Percentiles rank a stretch among this genome's conserved stretches.
Conservation (phyloP, 2,797 vertebrate species). For the Tenualosa ilisha region DNA sequence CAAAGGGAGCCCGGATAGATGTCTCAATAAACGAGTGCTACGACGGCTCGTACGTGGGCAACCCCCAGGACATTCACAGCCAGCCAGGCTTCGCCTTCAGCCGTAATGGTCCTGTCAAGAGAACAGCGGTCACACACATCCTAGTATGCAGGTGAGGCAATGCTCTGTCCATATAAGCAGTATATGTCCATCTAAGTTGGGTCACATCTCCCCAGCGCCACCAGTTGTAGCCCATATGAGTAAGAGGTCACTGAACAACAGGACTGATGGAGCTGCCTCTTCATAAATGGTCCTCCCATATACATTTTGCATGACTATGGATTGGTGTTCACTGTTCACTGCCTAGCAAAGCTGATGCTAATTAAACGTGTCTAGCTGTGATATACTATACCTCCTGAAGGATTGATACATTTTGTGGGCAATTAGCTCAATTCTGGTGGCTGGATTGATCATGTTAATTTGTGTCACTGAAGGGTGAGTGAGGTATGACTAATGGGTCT, state of each 20-base stretch:
- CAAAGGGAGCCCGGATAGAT: conserved; percentile 98
- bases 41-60: conserved; percentile 97
- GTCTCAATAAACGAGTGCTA: conserved; percentile 99
- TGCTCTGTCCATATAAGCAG: background rate
- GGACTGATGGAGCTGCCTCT: too few relatives aligned
- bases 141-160: conserved; percentile 89
- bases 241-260: too few relatives aligned
- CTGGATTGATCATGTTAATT: background rate
- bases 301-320: background rate
- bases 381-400: background rate
- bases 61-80: conserved; percentile 98
- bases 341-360: background rate
- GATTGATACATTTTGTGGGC: background rate
- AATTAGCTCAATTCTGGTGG: background rate
- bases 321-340: background rate
- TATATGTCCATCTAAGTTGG: too few relatives aligned
- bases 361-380: background rate
- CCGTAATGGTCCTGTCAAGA: conserved; percentile 95
- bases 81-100: conserved; percentile 99
- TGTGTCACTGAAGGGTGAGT: background rate
- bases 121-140: conserved; percentile 94
- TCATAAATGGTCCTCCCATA: too few relatives aligned
- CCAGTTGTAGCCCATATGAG: too few relatives aligned
- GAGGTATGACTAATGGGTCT: background rate
- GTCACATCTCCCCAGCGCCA: background rate